Conservation (phyloP, 2,888 invertebrate genomes). For the Antheraea yamamai region DNA sequence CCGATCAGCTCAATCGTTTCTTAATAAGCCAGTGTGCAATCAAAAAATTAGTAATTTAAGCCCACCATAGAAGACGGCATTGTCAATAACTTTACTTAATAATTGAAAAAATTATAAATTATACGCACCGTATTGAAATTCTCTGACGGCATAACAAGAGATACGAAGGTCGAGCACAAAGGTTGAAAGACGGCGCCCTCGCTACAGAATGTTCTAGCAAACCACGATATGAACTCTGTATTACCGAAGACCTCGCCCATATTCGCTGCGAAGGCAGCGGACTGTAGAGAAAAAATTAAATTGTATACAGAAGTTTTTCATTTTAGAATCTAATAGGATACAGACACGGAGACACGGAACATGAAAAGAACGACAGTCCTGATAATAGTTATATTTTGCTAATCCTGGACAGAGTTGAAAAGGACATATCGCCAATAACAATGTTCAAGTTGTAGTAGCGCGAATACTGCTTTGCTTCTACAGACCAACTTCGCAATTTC, state of each 20-base stretch:
- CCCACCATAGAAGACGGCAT: no score
- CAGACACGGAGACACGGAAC: no score
- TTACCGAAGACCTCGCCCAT: conserved; percentile 47
- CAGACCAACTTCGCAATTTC: no score
- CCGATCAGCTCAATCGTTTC: not conserved
- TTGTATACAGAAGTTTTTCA: no score
- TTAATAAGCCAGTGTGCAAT: not conserved
- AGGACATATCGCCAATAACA: no score
- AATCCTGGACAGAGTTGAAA: no score
- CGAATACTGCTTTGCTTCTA: no score
- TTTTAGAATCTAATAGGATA: no score
- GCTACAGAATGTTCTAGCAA: conserved; percentile 31
- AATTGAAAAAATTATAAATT: not conserved
- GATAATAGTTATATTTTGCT: no score
- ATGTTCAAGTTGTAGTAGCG: no score
- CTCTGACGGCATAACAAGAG: conserved; percentile 25
- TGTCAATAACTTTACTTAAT: no score
- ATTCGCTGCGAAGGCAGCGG: conserved; percentile 40
- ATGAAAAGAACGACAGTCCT: no score
- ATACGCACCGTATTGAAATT: conserved; percentile 43
- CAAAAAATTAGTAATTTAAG: not conserved
- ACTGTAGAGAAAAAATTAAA: conserved; percentile 33
- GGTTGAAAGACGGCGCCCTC: conserved; percentile 27
- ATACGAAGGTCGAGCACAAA: conserved; percentile 29
- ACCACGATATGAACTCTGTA: conserved; percentile 35